A percentile compares a stretch with the other conserved stretches of the same genome.
Evolutionary conservation across 2,113 vertebrate genomes (phyloP).

Genomic region (Bubo blakistoni): DNA sequence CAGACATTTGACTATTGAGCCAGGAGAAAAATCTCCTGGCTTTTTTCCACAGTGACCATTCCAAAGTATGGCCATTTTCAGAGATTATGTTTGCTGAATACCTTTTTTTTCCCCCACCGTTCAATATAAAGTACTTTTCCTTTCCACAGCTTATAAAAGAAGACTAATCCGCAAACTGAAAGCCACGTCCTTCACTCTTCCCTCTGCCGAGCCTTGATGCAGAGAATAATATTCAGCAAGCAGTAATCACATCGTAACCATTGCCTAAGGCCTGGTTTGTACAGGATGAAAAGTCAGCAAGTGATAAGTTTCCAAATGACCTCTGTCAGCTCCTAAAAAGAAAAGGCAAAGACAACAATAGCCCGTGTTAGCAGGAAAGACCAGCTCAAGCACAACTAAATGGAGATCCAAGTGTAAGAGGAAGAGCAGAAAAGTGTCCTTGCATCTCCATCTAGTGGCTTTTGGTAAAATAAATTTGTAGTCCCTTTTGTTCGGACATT

Average conservation of each 20-base stretch:
- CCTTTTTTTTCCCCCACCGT: background rate
- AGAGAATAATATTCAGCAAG: background rate
- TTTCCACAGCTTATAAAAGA: background rate
- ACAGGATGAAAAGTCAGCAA: background rate
- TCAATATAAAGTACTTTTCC: background rate
- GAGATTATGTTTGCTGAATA: conserved; percentile 11
- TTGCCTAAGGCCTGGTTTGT: background rate
- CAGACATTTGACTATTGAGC: background rate
- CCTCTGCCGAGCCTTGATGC: background rate
- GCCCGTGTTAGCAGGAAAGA: rapidly evolving
- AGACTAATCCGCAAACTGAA: background rate
- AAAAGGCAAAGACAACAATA: background rate
- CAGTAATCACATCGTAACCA: background rate
- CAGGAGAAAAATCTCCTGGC: background rate
- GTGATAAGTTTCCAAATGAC: background rate
- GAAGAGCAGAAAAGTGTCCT: background rate
- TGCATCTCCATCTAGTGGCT: conserved; percentile 59
- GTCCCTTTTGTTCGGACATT: rapidly evolving
- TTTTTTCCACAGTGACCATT: background rate
- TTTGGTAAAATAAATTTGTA: background rate
- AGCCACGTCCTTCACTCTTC: background rate
- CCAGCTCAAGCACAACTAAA: background rate
- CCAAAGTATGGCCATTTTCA: background rate
- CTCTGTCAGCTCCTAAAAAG: background rate
- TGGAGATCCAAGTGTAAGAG: rapidly evolving